Evolutionary conservation across 1,140 invertebrate species (phyloP).

Genomic region (Adoxophyes honmai): DNA sequence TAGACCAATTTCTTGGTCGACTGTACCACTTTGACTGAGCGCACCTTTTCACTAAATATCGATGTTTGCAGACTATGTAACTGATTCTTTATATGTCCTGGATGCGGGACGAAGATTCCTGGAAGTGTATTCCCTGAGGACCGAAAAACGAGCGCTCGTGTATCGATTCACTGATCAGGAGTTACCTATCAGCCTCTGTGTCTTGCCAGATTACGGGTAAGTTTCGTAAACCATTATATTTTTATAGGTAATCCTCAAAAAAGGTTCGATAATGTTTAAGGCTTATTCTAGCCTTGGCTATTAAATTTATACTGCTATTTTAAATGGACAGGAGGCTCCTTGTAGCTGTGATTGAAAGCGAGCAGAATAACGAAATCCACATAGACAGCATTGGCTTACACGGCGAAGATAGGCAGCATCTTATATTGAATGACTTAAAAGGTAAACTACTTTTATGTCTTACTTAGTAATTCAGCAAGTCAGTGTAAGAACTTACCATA

Average conservation of each 20-base stretch:
- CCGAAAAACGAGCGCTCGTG: constrained; percentile 75
- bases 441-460: constrained; percentile 26
- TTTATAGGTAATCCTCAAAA: too few relatives aligned
- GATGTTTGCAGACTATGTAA: constrained; percentile 76
- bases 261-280: too few relatives aligned
- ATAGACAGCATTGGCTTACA: constrained; percentile 59
- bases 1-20: too few relatives aligned
- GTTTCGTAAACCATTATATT: too few relatives aligned
- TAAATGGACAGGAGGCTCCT: constrained; percentile 78
- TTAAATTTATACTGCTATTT: too few relatives aligned
- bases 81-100: constrained; percentile 83
- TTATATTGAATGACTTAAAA: constrained; percentile 37
- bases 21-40: too few relatives aligned
- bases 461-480: too few relatives aligned
- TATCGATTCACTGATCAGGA: constrained; percentile 75
- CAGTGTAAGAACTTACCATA: too few relatives aligned
- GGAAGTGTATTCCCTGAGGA: constrained; percentile 79
- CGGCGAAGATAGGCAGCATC: constrained; percentile 34
- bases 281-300: too few relatives aligned
- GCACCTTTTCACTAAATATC: too few relatives aligned
- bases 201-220: constrained; percentile 82
- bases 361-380: constrained; percentile 77
- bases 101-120: constrained; percentile 78
- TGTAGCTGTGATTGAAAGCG: constrained; percentile 76
- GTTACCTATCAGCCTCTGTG: constrained; percentile 78